Evolutionary conservation across 2,797 vertebrate species (phyloP), one percentile per base, ranked within the genome.

Genomic region (Crenichthys baileyi): DNA sequence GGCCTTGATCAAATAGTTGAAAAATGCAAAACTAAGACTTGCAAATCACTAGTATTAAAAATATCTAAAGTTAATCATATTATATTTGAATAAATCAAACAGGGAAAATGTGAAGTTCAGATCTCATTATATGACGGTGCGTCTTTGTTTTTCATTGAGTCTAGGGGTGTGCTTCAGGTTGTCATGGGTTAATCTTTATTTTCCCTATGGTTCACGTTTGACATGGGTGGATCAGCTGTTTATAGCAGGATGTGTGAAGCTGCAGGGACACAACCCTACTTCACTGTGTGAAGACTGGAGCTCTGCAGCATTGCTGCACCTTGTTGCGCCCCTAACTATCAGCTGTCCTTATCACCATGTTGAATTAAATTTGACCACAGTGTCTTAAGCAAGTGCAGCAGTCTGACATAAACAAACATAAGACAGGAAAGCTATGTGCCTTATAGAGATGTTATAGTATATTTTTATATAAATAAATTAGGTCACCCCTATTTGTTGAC

Each of bases 371-470:
- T 26, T n/a, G 41, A 70, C 6, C 67, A 44, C 65, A n/a, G 24
- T 15, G 41, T 44, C 67, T 67, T 41, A 46, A 46, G 24, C 67
- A n/a, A 46, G 24, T n/a, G 24, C 67, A 26, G 24, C 67, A 65
- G 63, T 65, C 63, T 11, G 63, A 65, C 63, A 65, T 39, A 36
- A 65, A 65, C 63, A 36, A 65, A 65, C 63, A 41, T 16, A 24
- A 26, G 67, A 70, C 67, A 16, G 41, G 6, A 46, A 70, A 46
- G 2, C 12, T 1, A 41, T 39, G 39, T 39, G 18, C 31, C 9
- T 65, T 65, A 18, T 22, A 41, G 63, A 41, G 16, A 22, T 39
- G 39, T 65, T 36, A 22, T 36, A 8, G 22, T 41, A 46, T 46
- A 13, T 3, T 44, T 46, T 70, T 26, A 70, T 46, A 46, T 7